phyloP scores from a whole-genome alignment of 2,888 invertebrate species.

The Nymphalis polychloros region DNA sequence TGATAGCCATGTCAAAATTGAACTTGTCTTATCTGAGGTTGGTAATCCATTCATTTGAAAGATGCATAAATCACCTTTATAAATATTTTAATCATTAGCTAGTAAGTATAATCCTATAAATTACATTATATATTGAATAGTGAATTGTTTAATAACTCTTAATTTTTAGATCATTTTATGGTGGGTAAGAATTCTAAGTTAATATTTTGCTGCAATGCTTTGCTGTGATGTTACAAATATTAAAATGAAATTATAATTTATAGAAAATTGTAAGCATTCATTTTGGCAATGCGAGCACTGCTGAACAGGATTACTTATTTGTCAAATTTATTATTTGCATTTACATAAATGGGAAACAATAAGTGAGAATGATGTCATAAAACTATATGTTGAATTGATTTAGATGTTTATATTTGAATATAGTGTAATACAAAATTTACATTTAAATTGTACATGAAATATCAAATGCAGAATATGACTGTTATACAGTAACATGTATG shows the following conservation, averaged over 20 bases:
- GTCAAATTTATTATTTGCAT: background rate
- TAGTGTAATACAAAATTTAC: too few species aligned
- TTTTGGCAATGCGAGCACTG: background rate
- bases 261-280: constrained; percentile 14
- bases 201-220: too few species aligned
- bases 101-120: too few species aligned
- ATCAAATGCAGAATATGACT: too few species aligned
- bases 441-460: too few species aligned
- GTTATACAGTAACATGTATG: too few species aligned
- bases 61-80: background rate
- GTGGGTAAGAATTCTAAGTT: too few species aligned
- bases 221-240: too few species aligned
- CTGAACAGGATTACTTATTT: background rate
- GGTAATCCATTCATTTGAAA: constrained; percentile 26
- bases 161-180: too few species aligned
- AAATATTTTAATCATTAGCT: background rate
- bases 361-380: background rate
- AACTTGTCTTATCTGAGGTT: constrained; percentile 93
- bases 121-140: too few species aligned
- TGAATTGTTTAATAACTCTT: too few species aligned
- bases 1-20: constrained; percentile 90
- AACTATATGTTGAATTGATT: background rate
- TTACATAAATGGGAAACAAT: constrained; percentile 2
- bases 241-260: constrained; percentile 16
- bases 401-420: too few species aligned